Conservation (phyloP, 2,113 vertebrate species). For the Anseranas semipalmata region DNA sequence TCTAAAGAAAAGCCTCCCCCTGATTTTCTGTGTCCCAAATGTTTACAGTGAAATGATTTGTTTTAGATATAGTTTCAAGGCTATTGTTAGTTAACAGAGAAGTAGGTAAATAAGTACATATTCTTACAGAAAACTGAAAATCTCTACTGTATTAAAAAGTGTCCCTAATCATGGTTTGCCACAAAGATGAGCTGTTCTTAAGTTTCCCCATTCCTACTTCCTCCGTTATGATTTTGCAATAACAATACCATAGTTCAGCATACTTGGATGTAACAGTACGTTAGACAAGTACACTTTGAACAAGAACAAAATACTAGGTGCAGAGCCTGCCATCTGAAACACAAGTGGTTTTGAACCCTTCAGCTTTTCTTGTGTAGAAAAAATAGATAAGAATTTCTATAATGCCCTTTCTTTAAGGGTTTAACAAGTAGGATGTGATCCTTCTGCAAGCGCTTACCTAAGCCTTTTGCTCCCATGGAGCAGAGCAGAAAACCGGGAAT, state of each 20-base stretch:
- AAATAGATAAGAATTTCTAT: not conserved
- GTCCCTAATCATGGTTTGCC: not conserved
- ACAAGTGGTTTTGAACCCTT: not conserved
- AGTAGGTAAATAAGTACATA: not conserved
- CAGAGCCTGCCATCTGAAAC: not conserved
- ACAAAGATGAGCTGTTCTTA: not conserved
- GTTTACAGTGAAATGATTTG: not conserved
- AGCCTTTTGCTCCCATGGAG: not conserved
- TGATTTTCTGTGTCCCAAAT: not conserved
- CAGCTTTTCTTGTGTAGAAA: not conserved
- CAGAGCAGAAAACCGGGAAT: not conserved
- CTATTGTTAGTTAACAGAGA: not conserved
- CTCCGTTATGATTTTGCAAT: not conserved
- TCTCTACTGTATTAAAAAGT: not conserved
- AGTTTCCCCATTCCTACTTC: not conserved
- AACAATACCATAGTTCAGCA: not conserved
- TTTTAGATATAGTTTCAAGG: not conserved
- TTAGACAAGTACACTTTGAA: not conserved
- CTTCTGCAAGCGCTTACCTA: not conserved
- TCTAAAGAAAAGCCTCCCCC: not conserved
- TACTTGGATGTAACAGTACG: not conserved
- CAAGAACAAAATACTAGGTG: not conserved
- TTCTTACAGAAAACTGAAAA: not conserved
- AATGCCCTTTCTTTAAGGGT: not conserved
- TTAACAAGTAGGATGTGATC: not conserved